Evolutionary conservation across 1,140 invertebrate genomes (phyloP), one percentile per base, ranked within the genome.

Genomic region (Calliopsis andreniformis): DNA sequence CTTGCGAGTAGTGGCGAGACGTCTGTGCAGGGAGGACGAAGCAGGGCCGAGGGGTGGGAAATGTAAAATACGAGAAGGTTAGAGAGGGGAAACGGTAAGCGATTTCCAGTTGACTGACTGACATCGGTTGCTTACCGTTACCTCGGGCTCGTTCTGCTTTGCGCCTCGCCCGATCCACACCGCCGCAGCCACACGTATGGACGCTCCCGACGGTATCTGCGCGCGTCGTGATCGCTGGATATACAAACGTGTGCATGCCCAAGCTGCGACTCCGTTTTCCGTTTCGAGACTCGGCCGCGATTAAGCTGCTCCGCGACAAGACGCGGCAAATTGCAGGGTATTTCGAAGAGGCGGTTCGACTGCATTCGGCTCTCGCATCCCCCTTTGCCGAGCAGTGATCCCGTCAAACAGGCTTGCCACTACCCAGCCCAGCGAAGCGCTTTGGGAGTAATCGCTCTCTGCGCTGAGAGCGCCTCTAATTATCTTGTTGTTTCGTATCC

Each of bases 41-140:
- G 28, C 14, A 69, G 28, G 39, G 42, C n/a, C 14, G 49, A n/a
- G 7, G n/a, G 28, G 56, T 23, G 47, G 35, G 58, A 49, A 69
- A 68, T 75, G 45, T 70, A 72, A 75, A 73, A 67, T 58, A 75
- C 71, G 51, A 61, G 53, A 68, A n/a, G 62, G 20, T 23, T 23
- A 28, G 14, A 32, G 18, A 59, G 80, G 87, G 80, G 85, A 84
- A 86, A 87, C 79, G 76, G 82, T 89, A 89, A 90, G 87, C 87
- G 88, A 89, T 89, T 89, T 90, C 82, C 86, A 83, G 85, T 84
- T 87, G 87, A 89, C 87, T 89, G 87, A 84, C 84, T 88, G 87
- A 85, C 87, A 83, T 87, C 85, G 82, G 73, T 79, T 82, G 79
- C 81, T 76, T 82, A 78, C 64, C 77, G 43, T 69, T 77, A 75